Evolutionary conservation across 1,140 invertebrate genomes (phyloP).

Genomic region (Camponotus pennsylvanicus): DNA sequence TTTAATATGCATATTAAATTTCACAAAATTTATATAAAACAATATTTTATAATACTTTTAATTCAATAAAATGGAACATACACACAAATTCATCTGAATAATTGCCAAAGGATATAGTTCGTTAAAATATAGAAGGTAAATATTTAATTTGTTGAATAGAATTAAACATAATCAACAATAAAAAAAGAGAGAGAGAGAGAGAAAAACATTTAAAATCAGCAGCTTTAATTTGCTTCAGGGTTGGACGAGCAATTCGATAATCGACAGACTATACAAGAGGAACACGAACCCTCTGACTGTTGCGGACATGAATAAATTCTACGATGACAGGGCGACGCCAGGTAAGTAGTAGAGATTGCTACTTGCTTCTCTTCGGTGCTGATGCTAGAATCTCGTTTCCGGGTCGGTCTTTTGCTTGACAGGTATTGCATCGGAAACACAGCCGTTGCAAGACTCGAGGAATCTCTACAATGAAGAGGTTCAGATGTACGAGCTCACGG

Average conservation of each 20-base stretch:
- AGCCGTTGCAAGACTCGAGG: constrained; percentile 46
- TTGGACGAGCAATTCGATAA: constrained; percentile 77
- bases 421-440: constrained; percentile 60
- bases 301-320: constrained; percentile 75
- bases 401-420: constrained; percentile 38
- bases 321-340: constrained; percentile 69
- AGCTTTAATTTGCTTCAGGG: constrained; percentile 72
- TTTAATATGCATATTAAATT: neutral
- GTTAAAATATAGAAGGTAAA: neutral
- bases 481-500: constrained; percentile 84
- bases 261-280: constrained; percentile 68
- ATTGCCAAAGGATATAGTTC: neutral
- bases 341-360: constrained; percentile 69
- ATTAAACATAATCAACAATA: constrained; percentile 1
- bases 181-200: neutral
- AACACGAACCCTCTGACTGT: constrained; percentile 67
- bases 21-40: neutral
- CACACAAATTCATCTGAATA: neutral
- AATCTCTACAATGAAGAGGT: constrained; percentile 76
- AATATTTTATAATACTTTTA: neutral
- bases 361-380: constrained; percentile 18
- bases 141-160: neutral
- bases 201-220: neutral
- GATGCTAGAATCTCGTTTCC: constrained; percentile 30
- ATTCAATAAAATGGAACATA: neutral